Base-by-base conservation (phyloP, 64 coral and sea anemone species). In the Trachythela sp. region DNA sequence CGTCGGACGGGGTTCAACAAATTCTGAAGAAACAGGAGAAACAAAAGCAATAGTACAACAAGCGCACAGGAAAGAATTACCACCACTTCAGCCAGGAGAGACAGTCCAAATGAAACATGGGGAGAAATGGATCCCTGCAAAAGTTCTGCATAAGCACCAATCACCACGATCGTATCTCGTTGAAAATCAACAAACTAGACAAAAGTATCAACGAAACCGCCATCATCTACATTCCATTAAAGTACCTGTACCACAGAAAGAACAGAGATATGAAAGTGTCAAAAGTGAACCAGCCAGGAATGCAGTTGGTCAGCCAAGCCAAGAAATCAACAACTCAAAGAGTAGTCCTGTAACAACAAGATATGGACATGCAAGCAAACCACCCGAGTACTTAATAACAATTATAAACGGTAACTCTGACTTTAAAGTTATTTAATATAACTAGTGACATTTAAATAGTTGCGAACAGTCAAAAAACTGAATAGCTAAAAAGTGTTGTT, bases 201-300 rank as follows among this genome's bases (percentile, higher is more conserved):
- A n/a, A n/a, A 87, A 54, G 70, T 92, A 92, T 71, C 86, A 84
- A 84, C 32, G 90, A 71, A 92, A 92, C 85, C 31, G 90, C 33
- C 86, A 45, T 71, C 40, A 92, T 58, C 45, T 92, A 48, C 86
- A 76, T 52, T 52, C 49, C 13, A 52, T 15, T 52, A 52, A 52
- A 8, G n/a, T n/a, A n/a, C n/a, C n/a, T n/a, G n/a, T n/a, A n/a
- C n/a, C 49, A 52, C 49, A 0, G 13, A 8, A 0, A 52, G 20
- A 52, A 52, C 13, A 8, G 20, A 52, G 49, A 20, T 52, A 15
- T 20, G 7, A 52, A 20, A 15, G 49, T 52, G 49, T 52, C 0
- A 52, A 20, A 15, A 20, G 20, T 8, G 8, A 52, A 52, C 13
- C 0, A 52, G 22, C 13, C 1, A 11, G 7, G 13, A 1, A 52